Evolutionary conservation across 2,113 vertebrate genomes (phyloP).

Genomic region (Synchiropus splendidus): DNA sequence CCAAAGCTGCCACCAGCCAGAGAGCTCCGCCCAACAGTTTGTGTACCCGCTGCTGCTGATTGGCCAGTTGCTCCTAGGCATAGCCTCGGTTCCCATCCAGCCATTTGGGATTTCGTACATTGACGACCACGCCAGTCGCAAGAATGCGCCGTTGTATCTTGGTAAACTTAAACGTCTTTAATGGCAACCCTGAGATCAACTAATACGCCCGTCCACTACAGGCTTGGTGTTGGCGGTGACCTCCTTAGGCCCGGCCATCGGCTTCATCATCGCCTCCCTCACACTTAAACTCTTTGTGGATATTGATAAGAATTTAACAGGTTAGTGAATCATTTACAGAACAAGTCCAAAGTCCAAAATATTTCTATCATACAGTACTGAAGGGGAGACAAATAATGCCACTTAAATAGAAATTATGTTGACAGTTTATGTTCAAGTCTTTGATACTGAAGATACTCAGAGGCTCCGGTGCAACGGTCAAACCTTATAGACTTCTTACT

Average conservation of each 20-base stretch:
- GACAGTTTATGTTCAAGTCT: too few relatives aligned
- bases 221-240: constrained; percentile 84
- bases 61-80: constrained; percentile 79
- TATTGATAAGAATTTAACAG: constrained; percentile 66
- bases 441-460: too few relatives aligned
- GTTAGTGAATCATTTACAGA: too few relatives aligned
- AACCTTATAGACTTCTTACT: too few relatives aligned
- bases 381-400: too few relatives aligned
- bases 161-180: constrained; percentile 43
- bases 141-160: constrained; percentile 86
- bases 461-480: too few relatives aligned
- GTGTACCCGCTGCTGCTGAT: constrained; percentile 75
- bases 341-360: too few relatives aligned
- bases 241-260: constrained; percentile 76
- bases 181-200: background rate
- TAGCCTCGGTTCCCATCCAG: constrained; percentile 84
- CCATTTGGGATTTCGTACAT: constrained; percentile 97
- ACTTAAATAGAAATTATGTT: too few relatives aligned
- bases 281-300: constrained; percentile 81
- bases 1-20: constrained; percentile 44
- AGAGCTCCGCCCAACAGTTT: constrained; percentile 26
- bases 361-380: too few relatives aligned
- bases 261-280: constrained; percentile 75
- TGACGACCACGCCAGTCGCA: constrained; percentile 80
- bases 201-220: constrained; percentile 25